These are phyloP conservation scores for Synergus laeviventris DNA, from an alignment of 2,888 invertebrate species.

Conservation along the genomic window DNA sequence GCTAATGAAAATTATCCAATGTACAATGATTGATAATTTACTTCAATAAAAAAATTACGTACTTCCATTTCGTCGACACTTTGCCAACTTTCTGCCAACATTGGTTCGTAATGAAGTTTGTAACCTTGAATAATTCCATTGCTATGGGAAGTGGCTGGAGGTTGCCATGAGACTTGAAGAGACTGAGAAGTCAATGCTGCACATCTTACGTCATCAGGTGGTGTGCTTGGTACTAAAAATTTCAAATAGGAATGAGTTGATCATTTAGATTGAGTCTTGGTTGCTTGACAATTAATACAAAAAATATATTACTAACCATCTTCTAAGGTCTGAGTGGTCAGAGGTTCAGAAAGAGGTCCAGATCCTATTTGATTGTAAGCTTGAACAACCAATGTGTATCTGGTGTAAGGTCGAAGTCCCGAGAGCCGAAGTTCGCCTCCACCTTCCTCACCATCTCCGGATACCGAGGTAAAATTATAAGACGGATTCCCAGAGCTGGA, in stretches of 20 bases:
- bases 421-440: slow-evolving; percentile 82
- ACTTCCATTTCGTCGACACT: slow-evolving; percentile 74
- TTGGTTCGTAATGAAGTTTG: slow-evolving; percentile 83
- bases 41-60: slow-evolving; percentile 42
- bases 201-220: slow-evolving; percentile 88
- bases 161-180: slow-evolving; percentile 88
- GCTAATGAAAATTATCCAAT: neutral
- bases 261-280: no score
- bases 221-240: slow-evolving; percentile 84
- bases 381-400: slow-evolving; percentile 84
- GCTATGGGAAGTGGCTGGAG: slow-evolving; percentile 84
- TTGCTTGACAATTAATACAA: neutral
- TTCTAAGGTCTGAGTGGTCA: slow-evolving; percentile 84
- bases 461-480: slow-evolving; percentile 84
- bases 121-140: slow-evolving; percentile 88
- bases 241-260: no score
- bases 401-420: slow-evolving; percentile 82
- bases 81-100: slow-evolving; percentile 79
- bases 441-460: slow-evolving; percentile 84
- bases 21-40: neutral
- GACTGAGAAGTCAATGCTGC: slow-evolving; percentile 86
- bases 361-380: slow-evolving; percentile 87
- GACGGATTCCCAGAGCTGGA: slow-evolving; percentile 76
- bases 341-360: slow-evolving; percentile 84
- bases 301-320: slow-evolving; percentile 80